Conservation (phyloP, 2,888 invertebrate genomes). For the Apamea crenata region DNA sequence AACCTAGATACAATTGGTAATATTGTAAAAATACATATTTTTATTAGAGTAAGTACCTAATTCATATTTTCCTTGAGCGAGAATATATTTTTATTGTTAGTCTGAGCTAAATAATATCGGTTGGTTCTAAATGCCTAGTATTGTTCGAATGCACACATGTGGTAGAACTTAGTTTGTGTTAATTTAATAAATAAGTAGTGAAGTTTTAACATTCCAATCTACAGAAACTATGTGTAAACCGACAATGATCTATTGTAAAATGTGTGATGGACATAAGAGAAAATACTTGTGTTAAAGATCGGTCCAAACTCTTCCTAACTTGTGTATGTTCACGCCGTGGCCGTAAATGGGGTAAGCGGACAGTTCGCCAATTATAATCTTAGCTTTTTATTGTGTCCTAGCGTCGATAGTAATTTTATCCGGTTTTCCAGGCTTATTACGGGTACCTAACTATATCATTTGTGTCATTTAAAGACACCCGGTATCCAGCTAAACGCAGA, state of each 20-base stretch:
- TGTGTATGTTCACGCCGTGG: not conserved
- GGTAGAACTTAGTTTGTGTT: too few species aligned
- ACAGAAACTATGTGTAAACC: too few species aligned
- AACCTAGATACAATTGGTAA: not conserved
- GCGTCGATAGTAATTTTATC: not conserved
- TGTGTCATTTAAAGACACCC: not conserved
- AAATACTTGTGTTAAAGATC: not conserved
- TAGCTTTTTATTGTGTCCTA: not conserved
- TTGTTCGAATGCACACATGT: not conserved
- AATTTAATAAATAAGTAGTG: not conserved
- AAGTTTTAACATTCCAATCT: not conserved
- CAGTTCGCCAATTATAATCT: not conserved
- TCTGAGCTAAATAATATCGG: not conserved
- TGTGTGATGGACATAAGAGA: too few species aligned
- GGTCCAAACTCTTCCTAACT: too few species aligned
- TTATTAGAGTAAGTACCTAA: not conserved
- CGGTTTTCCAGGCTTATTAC: not conserved
- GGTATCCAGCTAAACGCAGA: not conserved
- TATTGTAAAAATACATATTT: not conserved
- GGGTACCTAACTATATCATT: not conserved
- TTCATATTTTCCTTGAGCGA: slow-evolving; percentile 1
- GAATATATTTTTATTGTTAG: not conserved
- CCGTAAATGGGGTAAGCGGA: not conserved
- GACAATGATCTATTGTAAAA: too few species aligned
- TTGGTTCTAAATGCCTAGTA: not conserved